A percentile compares a stretch with the other conserved stretches of the same genome.
phyloP scores from a whole-genome alignment of 2,113 vertebrate genomes.

The Dromaius novaehollandiae region DNA sequence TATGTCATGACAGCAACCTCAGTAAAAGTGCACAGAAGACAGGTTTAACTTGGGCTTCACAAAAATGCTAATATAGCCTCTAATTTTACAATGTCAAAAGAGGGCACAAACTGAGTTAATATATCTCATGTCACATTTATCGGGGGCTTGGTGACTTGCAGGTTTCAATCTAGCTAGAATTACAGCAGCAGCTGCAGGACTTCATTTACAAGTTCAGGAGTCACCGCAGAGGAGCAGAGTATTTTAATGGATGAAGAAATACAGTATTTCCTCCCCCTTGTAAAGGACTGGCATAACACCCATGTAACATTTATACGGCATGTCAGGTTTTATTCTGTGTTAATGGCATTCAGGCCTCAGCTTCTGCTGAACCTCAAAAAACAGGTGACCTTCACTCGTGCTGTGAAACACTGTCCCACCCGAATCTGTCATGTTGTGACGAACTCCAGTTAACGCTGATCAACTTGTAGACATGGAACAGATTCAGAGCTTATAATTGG shows the following conservation, averaged over 20 bases:
- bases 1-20: neutral
- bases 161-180: neutral
- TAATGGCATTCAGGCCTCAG: neutral
- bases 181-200: neutral
- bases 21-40: neutral
- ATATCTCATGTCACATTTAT: neutral
- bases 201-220: neutral
- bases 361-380: neutral
- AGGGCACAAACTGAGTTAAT: neutral
- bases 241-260: neutral
- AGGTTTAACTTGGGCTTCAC: neutral
- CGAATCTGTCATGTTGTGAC: fast-evolving
- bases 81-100: neutral
- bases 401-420: neutral
- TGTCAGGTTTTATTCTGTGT: neutral
- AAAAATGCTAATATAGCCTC: neutral
- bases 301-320: fast-evolving
- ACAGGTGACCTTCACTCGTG: neutral
- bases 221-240: neutral
- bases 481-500: neutral
- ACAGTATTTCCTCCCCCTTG: neutral
- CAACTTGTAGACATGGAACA: neutral
- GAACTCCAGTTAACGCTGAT: neutral
- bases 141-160: fast-evolving
- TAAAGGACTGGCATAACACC: fast-evolving